These are phyloP conservation scores for Lophura nycthemera DNA, from an alignment of 2,113 vertebrate genomes.

Conservation along the genomic window DNA sequence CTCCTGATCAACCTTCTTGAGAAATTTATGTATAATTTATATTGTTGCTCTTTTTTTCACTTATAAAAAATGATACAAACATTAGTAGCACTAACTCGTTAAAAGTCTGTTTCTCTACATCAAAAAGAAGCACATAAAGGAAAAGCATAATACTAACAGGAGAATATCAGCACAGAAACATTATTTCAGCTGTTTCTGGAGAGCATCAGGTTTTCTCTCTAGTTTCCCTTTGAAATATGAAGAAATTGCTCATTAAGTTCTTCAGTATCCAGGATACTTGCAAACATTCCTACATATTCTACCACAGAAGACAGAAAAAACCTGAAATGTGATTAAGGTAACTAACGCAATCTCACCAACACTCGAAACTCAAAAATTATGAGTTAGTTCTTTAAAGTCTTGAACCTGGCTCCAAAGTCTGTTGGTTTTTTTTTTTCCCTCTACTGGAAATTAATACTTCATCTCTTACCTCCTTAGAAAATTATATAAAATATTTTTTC, in stretches of 20 bases:
- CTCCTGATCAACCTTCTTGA: neutral
- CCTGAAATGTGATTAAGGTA: neutral
- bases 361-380: neutral
- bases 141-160: neutral
- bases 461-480: neutral
- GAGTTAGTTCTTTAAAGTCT: neutral
- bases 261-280: neutral
- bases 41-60: neutral
- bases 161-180: neutral
- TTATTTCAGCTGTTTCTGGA: neutral
- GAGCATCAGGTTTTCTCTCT: neutral
- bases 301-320: neutral
- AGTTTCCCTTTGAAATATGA: neutral
- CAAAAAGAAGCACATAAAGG: neutral
- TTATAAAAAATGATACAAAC: neutral
- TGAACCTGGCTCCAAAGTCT: neutral
- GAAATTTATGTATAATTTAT: neutral
- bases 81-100: neutral
- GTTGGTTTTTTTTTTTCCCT: too few relatives aligned
- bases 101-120: neutral
- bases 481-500: neutral
- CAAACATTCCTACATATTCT: neutral
- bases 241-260: neutral
- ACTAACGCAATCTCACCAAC: neutral
- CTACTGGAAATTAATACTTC: neutral